Conservation (phyloP, 1,140 invertebrate species). For the Drepana arcuata region DNA sequence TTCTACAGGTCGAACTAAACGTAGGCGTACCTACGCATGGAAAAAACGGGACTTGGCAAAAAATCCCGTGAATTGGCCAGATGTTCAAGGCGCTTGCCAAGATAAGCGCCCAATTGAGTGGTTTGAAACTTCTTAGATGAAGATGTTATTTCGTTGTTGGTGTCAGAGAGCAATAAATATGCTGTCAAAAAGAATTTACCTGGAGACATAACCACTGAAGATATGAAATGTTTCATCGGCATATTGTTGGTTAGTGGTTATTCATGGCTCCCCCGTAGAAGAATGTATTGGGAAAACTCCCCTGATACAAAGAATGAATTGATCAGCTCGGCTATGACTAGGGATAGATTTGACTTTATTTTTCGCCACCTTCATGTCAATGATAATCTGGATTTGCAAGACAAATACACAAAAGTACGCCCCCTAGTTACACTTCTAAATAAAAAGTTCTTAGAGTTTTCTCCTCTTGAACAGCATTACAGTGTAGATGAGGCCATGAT, state of each 20-base stretch:
- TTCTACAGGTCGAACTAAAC: too few relatives aligned
- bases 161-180: too few relatives aligned
- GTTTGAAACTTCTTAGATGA: too few relatives aligned
- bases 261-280: conserved; percentile 31
- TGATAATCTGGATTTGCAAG: conserved; percentile 35
- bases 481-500: conserved; percentile 70
- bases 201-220: conserved; percentile 36
- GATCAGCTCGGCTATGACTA: conserved; percentile 31
- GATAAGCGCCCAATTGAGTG: too few relatives aligned
- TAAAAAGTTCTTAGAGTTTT: conserved; percentile 47
- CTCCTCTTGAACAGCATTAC: conserved; percentile 41
- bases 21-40: too few relatives aligned
- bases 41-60: too few relatives aligned
- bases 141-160: too few relatives aligned
- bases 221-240: conserved; percentile 43
- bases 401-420: conserved; percentile 40
- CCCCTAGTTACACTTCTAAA: conserved; percentile 35
- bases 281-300: conserved; percentile 37
- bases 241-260: conserved; percentile 38
- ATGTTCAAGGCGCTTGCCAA: too few relatives aligned
- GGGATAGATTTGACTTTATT: conserved; percentile 35
- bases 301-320: conserved; percentile 34
- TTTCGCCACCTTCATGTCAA: conserved; percentile 36
- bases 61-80: too few relatives aligned
- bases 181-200: too few relatives aligned